Percentiles rank a stretch among this genome's conserved stretches.
Conservation (phyloP, 1,140 invertebrate species). For the Bilobella aurantiaca region DNA sequence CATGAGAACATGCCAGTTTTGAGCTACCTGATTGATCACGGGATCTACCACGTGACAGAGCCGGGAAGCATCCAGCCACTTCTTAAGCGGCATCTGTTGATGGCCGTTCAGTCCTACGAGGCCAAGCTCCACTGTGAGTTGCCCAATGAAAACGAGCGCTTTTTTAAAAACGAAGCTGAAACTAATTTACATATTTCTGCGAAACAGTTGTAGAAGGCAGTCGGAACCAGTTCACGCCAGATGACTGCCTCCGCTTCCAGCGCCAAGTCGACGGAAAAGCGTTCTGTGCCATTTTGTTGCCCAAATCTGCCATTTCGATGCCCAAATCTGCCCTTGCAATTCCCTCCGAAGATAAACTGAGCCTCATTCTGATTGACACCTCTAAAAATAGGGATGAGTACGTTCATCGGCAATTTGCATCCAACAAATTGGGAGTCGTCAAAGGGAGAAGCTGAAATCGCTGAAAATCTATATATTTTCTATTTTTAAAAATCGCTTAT, state of each 20-base stretch:
- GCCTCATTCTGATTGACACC: slow-evolving; percentile 1
- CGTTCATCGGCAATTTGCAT: slow-evolving; percentile 2
- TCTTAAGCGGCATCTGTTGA: neutral
- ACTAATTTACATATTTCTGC: neutral
- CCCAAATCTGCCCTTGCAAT: neutral
- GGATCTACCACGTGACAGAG: neutral
- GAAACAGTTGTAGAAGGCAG: slow-evolving; percentile 3
- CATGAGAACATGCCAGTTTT: neutral
- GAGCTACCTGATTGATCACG: slow-evolving; percentile 6
- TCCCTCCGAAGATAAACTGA: neutral
- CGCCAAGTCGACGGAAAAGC: slow-evolving; percentile 3
- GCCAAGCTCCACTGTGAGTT: slow-evolving; percentile 15
- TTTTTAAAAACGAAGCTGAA: slow-evolving; percentile 2
- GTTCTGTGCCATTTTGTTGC: slow-evolving; percentile 1
- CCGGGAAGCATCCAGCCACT: slow-evolving; percentile 1
- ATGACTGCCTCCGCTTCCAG: slow-evolving; percentile 11
- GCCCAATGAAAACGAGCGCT: neutral
- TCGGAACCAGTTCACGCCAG: neutral
- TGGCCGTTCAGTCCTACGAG: neutral
- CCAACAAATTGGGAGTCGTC: too few relatives aligned
- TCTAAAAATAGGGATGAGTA: neutral
- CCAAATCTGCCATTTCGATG: neutral
- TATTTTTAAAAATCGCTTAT: neutral
- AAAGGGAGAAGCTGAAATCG: too few relatives aligned
- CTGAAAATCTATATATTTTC: too few relatives aligned